Conservation (phyloP, 2,797 vertebrate genomes). For the Acestrorhynchus altus region DNA sequence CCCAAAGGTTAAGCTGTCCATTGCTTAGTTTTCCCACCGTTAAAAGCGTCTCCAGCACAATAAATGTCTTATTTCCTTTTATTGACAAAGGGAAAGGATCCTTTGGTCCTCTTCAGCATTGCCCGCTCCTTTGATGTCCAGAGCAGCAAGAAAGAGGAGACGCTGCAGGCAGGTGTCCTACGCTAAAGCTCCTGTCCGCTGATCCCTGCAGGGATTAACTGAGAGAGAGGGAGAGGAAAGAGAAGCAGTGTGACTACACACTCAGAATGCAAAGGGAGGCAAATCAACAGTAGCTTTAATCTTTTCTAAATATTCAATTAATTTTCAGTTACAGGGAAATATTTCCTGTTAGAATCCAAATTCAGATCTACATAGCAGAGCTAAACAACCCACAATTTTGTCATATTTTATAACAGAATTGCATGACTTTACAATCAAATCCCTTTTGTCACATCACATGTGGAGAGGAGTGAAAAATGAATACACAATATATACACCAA, state of each 20-base stretch:
- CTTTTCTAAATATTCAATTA: neutral
- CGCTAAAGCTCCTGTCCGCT: slow-evolving; percentile 24
- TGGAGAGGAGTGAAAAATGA: too few species aligned
- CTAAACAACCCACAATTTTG: too few species aligned
- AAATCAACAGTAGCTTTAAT: neutral
- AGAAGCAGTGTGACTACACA: neutral
- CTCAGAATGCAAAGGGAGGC: neutral
- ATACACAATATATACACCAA: too few species aligned
- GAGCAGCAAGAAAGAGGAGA: slow-evolving; percentile 45
- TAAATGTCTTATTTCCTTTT: slow-evolving; percentile 52
- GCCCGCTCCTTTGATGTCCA: slow-evolving; percentile 50
- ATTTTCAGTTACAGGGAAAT: neutral
- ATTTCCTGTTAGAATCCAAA: too few species aligned
- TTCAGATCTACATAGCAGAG: too few species aligned
- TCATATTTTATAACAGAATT: too few species aligned
- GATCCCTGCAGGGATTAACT: slow-evolving; percentile 29
- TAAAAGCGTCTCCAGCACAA: slow-evolving; percentile 62
- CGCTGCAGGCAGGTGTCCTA: slow-evolving; percentile 12
- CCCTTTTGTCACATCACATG: too few species aligned
- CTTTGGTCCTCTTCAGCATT: slow-evolving; percentile 43
- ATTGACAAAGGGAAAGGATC: slow-evolving; percentile 43
- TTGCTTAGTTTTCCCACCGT: slow-evolving; percentile 61
- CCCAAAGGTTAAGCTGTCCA: slow-evolving; percentile 72
- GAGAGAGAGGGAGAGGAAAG: neutral
- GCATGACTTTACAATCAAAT: too few species aligned